Evolutionary conservation across 2,113 vertebrate species (phyloP).

Genomic region (Pachypanchax playfairii): DNA sequence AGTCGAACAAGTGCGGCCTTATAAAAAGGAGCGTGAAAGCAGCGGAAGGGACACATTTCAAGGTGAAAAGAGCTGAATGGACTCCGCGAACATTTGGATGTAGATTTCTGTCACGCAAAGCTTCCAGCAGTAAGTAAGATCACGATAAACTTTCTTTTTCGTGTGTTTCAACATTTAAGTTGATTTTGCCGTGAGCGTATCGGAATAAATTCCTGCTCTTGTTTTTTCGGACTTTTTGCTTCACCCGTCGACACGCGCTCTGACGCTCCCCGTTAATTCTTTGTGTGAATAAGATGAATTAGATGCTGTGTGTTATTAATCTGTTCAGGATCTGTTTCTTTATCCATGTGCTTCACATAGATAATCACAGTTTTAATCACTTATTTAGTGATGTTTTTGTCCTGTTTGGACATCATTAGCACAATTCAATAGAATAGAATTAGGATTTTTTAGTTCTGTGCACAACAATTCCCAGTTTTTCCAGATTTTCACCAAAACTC

Average conservation of each 20-base stretch:
- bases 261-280: neutral
- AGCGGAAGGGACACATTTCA: slow-evolving; percentile 23
- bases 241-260: slow-evolving; percentile 1
- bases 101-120: neutral
- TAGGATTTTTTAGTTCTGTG: too few species aligned
- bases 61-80: slow-evolving; percentile 28
- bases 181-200: neutral
- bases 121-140: slow-evolving; percentile 51
- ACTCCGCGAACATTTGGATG: slow-evolving; percentile 19
- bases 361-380: neutral
- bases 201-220: neutral
- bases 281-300: too few species aligned
- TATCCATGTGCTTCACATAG: slow-evolving; percentile 28
- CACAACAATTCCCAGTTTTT: too few species aligned
- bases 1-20: slow-evolving; percentile 41
- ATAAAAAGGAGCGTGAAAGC: slow-evolving; percentile 32
- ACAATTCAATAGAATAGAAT: too few species aligned
- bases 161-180: slow-evolving; percentile 8
- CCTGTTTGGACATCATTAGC: too few species aligned
- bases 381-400: neutral
- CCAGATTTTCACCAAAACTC: neutral
- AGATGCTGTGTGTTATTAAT: too few species aligned
- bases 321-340: neutral
- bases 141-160: slow-evolving; percentile 35
- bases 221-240: neutral